Evolutionary conservation across 1,140 invertebrate species (phyloP).

Genomic region (Luehdorfia chinensis): DNA sequence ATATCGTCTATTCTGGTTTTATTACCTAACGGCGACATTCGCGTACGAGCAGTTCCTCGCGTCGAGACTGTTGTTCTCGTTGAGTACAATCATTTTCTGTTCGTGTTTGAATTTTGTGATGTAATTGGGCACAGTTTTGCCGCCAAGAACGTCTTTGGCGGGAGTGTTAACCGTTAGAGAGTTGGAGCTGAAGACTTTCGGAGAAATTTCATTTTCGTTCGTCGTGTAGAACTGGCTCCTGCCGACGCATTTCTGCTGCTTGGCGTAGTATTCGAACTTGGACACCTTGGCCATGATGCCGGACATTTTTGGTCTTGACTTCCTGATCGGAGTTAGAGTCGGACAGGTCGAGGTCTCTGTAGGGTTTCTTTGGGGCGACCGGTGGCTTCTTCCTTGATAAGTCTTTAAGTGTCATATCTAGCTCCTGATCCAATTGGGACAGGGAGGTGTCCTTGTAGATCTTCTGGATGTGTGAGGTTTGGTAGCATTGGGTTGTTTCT

Average conservation of each 20-base stretch:
- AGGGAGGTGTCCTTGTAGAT: conserved; percentile 58
- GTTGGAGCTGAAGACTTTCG: conserved; percentile 87
- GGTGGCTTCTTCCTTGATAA: conserved; percentile 69
- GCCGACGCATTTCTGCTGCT: conserved; percentile 69
- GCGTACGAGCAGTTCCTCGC: conserved; percentile 61
- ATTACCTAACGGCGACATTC: conserved; percentile 63
- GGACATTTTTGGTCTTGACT: conserved; percentile 52
- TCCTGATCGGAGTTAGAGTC: conserved; percentile 63
- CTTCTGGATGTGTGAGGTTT: conserved; percentile 49
- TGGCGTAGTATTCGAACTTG: conserved; percentile 80
- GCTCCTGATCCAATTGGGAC: conserved; percentile 62
- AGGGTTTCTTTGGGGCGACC: conserved; percentile 61
- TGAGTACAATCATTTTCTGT: conserved; percentile 54
- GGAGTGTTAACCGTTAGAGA: conserved; percentile 88
- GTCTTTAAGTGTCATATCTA: conserved; percentile 69
- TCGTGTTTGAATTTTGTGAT: conserved; percentile 62
- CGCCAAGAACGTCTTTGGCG: conserved; percentile 85
- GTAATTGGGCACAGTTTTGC: conserved; percentile 77
- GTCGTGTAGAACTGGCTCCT: conserved; percentile 55
- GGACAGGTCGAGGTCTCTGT: conserved; percentile 55
- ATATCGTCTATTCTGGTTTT: conserved; percentile 69
- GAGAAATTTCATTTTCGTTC: conserved; percentile 77
- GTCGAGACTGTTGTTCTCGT: conserved; percentile 68
- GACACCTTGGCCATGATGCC: conserved; percentile 80
- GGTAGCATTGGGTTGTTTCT: conserved; percentile 56